phyloP scores from a whole-genome alignment of 2,888 invertebrate genomes.

The Caradrina clavipalpis region DNA sequence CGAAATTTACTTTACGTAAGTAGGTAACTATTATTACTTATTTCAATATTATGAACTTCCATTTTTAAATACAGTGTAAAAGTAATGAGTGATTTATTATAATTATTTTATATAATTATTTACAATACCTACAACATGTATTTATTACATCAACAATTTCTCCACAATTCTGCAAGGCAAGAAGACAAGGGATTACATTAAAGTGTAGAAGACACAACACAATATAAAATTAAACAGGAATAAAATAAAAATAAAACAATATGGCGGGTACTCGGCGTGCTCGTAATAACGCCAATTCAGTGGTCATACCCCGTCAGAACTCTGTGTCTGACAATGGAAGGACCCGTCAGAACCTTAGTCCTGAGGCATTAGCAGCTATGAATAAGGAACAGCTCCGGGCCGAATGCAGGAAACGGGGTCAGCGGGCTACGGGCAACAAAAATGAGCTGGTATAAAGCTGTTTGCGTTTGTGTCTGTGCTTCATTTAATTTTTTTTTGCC shows the following conservation, averaged over 20 bases:
- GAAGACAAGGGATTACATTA: conserved; percentile 62
- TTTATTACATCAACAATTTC: conserved; percentile 74
- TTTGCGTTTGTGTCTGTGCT: conserved; percentile 85
- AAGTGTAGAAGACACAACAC: conserved; percentile 57
- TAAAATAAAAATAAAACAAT: conserved; percentile 65
- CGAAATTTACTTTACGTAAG: conserved; percentile 10
- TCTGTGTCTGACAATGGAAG: conserved; percentile 85
- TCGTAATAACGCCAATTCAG: conserved; percentile 84
- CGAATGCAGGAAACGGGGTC: conserved; percentile 93
- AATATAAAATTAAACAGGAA: conserved; percentile 62
- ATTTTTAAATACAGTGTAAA: conserved; percentile 39
- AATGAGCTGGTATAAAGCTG: conserved; percentile 92
- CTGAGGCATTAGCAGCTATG: conserved; percentile 90
- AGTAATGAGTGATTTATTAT: conserved; percentile 48
- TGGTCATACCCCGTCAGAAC: conserved; percentile 84
- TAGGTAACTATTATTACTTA: conserved; percentile 24
- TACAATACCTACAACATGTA: conserved; percentile 61
- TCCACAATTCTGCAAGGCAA: conserved; percentile 67
- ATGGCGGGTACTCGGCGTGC: conserved; percentile 86
- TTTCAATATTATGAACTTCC: conserved; percentile 24
- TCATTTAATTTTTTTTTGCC: conserved; percentile 77
- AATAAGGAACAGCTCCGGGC: conserved; percentile 93
- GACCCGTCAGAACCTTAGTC: conserved; percentile 84
- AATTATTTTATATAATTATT: conserved; percentile 50
- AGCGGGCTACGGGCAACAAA: conserved; percentile 93